phyloP scores from a whole-genome alignment of 23 tunicate genomes.

The Oikopleura vanhoeffeni region DNA sequence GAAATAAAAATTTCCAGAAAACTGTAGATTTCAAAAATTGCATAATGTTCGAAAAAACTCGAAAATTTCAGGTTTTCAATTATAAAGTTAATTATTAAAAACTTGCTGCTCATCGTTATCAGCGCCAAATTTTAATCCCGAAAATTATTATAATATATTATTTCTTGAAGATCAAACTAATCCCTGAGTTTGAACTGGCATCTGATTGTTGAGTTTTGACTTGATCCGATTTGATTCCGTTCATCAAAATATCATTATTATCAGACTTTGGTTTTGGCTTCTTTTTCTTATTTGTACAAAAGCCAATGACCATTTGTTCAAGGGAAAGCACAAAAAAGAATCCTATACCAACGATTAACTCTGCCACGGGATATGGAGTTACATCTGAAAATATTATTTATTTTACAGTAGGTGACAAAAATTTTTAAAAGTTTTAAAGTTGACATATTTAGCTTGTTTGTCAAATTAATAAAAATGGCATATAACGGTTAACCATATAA shows the following conservation, averaged over 20 bases:
- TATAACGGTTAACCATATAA: no score
- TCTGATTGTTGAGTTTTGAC: background rate
- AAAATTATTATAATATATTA: background rate
- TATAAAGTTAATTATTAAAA: no score
- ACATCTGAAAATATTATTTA: background rate
- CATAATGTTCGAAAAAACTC: no score
- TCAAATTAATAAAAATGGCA: no score
- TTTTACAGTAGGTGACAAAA: no score
- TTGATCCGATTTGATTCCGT: background rate
- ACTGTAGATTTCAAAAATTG: no score
- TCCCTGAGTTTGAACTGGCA: background rate
- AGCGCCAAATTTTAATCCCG: no score
- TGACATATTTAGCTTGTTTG: no score
- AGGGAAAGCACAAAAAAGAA: conserved; percentile 47
- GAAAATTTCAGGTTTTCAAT: no score
- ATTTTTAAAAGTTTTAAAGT: no score
- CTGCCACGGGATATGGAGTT: conserved; percentile 35
- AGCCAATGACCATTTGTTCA: conserved; percentile 30
- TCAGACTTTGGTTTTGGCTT: conserved; percentile 5
- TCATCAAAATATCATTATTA: conserved; percentile 5
- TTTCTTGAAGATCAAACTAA: background rate
- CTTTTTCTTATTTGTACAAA: conserved; percentile 18
- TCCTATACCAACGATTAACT: conserved; percentile 27
- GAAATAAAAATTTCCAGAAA: no score
- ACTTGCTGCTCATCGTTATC: no score